Evolutionary conservation across 2,113 vertebrate species (phyloP).

Genomic region (Aphyosemion australe): DNA sequence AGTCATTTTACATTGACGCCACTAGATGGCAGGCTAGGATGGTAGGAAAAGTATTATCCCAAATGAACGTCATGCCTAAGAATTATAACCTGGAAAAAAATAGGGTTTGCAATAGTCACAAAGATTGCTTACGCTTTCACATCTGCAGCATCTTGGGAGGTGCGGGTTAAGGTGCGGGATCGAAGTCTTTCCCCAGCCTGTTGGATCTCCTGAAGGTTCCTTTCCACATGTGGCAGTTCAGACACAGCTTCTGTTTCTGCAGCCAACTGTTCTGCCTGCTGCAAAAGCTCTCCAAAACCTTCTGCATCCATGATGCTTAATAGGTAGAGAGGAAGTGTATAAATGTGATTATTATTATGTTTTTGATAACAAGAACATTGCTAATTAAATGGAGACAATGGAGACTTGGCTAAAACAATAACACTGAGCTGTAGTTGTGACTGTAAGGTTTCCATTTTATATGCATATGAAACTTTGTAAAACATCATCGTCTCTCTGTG

Average conservation of each 20-base stretch:
- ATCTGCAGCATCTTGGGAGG: conserved; percentile 93
- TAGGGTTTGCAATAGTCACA: too few species aligned
- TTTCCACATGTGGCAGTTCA: conserved; percentile 92
- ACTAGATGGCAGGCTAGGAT: conserved; percentile 40
- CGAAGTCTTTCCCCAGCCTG: conserved; percentile 94
- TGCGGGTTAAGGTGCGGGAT: conserved; percentile 92
- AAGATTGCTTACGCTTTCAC: conserved; percentile 92
- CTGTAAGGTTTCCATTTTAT: too few species aligned
- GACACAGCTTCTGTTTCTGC: conserved; percentile 96
- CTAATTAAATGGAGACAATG: too few species aligned
- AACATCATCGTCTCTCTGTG: too few species aligned
- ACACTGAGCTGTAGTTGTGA: too few species aligned
- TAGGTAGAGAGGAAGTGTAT: neutral
- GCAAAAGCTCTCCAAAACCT: conserved; percentile 94
- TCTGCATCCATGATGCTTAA: conserved; percentile 87
- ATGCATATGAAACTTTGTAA: too few species aligned
- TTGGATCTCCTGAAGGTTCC: conserved; percentile 97
- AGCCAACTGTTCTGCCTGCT: conserved; percentile 97
- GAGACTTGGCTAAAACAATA: too few species aligned
- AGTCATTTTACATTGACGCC: conserved; percentile 14
- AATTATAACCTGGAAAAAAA: neutral
- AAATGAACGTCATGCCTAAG: too few species aligned
- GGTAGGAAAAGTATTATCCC: neutral
- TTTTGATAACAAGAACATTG: too few species aligned
- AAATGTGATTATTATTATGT: neutral